A percentile compares a stretch with the other conserved stretches of the same genome.
Conservation (phyloP, 2,888 invertebrate species). For the Plebejus argus region DNA sequence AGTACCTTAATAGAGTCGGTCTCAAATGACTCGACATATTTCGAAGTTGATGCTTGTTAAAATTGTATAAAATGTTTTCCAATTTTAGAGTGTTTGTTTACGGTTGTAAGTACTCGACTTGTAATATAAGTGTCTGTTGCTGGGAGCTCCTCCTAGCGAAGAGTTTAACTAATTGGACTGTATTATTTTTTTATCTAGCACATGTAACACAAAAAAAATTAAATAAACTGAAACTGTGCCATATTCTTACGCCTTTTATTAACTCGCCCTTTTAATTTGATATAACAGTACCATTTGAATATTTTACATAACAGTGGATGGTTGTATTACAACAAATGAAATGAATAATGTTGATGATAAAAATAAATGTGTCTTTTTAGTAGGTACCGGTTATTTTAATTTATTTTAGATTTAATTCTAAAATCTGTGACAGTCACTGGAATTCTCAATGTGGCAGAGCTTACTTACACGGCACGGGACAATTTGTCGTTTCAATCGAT, state of each 20-base stretch:
- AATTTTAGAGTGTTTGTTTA: constrained; percentile 65
- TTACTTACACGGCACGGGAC: too few relatives aligned
- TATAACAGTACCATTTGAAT: too few relatives aligned
- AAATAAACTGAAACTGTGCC: constrained; percentile 77
- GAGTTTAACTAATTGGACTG: constrained; percentile 76
- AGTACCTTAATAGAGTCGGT: constrained; percentile 59
- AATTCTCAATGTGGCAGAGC: too few relatives aligned
- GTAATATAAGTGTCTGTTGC: constrained; percentile 43
- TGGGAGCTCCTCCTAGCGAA: constrained; percentile 50
- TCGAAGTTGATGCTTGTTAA: constrained; percentile 69
- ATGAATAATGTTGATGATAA: too few relatives aligned
- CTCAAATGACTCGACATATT: constrained; percentile 53
- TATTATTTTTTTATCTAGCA: constrained; percentile 80
- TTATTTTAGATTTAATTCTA: too few relatives aligned
- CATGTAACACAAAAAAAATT: constrained; percentile 73
- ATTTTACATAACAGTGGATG: too few relatives aligned
- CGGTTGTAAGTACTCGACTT: constrained; percentile 51
- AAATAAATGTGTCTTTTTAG: too few relatives aligned
- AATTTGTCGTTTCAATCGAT: too few relatives aligned
- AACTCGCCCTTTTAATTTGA: not conserved
- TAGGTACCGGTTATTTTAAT: too few relatives aligned
- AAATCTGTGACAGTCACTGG: too few relatives aligned
- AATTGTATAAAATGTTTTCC: constrained; percentile 64
- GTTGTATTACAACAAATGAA: too few relatives aligned
- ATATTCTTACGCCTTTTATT: constrained; percentile 59